Percentiles rank a stretch among this genome's conserved stretches.
These are phyloP conservation scores for Premnoplex brunnescens DNA, from an alignment of 2,797 vertebrate genomes.

Conservation along the genomic window DNA sequence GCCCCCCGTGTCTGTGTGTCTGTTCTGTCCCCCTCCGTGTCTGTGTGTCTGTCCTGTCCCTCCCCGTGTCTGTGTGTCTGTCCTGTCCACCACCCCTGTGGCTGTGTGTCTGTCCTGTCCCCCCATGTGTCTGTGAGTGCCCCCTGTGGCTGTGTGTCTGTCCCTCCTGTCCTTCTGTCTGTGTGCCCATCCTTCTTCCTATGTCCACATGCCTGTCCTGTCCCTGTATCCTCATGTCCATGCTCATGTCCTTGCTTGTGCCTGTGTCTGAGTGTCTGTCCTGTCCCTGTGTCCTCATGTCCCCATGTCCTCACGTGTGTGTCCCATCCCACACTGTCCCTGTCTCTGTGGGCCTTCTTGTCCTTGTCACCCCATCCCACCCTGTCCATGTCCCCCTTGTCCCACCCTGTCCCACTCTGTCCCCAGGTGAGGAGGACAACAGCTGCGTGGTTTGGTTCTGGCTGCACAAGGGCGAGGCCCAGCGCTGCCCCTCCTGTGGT, in stretches of 20 bases:
- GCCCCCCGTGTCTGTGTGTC: background rate
- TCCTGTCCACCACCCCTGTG: background rate
- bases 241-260: too few species aligned
- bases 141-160: background rate
- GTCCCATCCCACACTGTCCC: too few species aligned
- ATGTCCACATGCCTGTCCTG: background rate
- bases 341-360: too few species aligned
- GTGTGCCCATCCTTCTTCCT: background rate
- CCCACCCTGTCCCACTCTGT: background rate
- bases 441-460: conserved; percentile 88
- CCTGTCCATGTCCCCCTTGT: background rate
- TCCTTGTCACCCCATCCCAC: too few species aligned
- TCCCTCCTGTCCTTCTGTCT: background rate
- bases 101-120: background rate
- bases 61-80: background rate
- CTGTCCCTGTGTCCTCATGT: background rate
- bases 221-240: background rate
- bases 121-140: too few species aligned
- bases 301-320: too few species aligned
- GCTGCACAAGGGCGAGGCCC: conserved; percentile 87
- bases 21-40: background rate
- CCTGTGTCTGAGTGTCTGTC: background rate
- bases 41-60: background rate
- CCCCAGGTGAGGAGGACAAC: conserved; percentile 90
- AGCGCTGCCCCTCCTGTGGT: conserved; percentile 89